A percentile compares a stretch with the other conserved stretches of the same genome.
These are phyloP conservation scores for Pipistrellus pipistrellus DNA, from an alignment of 2,797 vertebrate genomes.

Conservation along the genomic window DNA sequence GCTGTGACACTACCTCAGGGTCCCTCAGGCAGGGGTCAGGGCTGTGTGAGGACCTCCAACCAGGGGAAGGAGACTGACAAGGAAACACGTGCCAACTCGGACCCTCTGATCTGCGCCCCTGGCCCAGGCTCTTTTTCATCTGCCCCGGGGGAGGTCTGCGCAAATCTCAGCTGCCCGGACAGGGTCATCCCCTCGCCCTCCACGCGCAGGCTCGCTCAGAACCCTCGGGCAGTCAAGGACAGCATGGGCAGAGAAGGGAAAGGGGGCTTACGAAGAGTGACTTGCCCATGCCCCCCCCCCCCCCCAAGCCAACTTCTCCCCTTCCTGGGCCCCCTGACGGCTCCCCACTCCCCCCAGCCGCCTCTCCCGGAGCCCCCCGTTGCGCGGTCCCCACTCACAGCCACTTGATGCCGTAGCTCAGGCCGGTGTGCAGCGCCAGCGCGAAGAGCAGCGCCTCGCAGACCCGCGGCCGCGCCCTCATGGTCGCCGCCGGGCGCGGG, in stretches of 20 bases:
- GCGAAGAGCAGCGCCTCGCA: conserved; percentile 92
- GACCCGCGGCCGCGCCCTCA: conserved; percentile 91
- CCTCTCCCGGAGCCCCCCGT: neutral
- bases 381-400: conserved; percentile 92
- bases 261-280: neutral
- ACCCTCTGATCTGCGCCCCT: neutral
- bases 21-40: conserved; percentile 12
- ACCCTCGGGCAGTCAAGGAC: neutral
- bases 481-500: conserved; percentile 84
- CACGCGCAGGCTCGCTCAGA: neutral
- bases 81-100: neutral
- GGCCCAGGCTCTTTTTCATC: neutral
- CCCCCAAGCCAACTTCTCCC: neutral
- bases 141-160: neutral
- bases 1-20: neutral
- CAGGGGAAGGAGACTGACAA: neutral
- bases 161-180: neutral
- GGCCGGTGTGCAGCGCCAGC: conserved; percentile 93
- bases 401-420: conserved; percentile 98
- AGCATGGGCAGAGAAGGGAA: neutral
- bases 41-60: neutral
- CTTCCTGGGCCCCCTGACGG: neutral
- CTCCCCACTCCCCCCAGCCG: neutral
- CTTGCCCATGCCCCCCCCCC: neutral
- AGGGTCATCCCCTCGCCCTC: neutral